Percentiles rank a stretch among this genome's conserved stretches.
These are phyloP conservation scores for Panulirus ornatus DNA, from an alignment of 1,140 invertebrate species.

Conservation along the genomic window DNA sequence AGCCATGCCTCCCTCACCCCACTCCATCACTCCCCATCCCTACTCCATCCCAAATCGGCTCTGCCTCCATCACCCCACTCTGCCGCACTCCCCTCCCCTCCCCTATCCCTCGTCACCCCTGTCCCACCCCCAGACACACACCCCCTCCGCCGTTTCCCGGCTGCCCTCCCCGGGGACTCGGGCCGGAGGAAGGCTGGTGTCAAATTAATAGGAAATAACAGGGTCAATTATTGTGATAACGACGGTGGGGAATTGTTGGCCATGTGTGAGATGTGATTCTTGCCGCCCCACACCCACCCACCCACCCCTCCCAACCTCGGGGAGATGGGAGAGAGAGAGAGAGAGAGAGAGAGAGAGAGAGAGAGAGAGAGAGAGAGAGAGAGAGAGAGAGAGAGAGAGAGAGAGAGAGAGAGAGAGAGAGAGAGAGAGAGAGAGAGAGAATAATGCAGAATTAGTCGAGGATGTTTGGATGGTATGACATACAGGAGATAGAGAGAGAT, in stretches of 20 bases:
- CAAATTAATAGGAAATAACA: slow-evolving; percentile 72
- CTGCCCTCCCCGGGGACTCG: slow-evolving; percentile 42
- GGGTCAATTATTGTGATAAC: slow-evolving; percentile 68
- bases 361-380: neutral
- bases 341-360: neutral
- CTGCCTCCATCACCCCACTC: neutral
- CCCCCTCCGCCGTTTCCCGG: neutral
- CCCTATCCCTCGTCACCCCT: neutral
- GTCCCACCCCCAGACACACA: neutral
- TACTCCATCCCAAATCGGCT: no score
- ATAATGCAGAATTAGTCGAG: neutral
- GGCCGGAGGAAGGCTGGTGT: slow-evolving; percentile 58
- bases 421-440: neutral
- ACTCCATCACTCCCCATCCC: neutral
- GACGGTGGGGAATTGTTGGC: slow-evolving; percentile 29
- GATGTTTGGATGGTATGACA: no score
- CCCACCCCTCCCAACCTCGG: no score
- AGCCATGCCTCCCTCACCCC: no score
- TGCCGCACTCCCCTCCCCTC: neutral
- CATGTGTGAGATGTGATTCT: slow-evolving; percentile 29
- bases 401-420: neutral
- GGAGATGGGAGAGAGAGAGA: neutral
- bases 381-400: neutral
- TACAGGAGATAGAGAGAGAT: neutral
- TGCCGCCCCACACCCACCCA: no score